phyloP scores from a whole-genome alignment of 2,888 invertebrate species.

The Ectemnius continuus region DNA sequence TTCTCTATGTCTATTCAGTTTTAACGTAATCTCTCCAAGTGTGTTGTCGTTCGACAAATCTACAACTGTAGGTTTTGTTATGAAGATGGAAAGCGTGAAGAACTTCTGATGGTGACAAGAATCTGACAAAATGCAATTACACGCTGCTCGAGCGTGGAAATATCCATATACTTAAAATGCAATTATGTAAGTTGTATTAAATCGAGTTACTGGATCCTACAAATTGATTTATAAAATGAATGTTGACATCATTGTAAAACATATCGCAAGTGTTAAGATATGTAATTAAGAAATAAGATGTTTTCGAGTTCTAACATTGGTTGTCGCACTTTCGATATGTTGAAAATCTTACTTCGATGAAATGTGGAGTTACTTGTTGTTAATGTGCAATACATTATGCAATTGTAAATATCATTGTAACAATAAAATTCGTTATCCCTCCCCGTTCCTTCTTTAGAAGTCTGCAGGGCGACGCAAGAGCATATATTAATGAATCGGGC shows the following conservation, averaged over 20 bases:
- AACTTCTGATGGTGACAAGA: constrained; percentile 31
- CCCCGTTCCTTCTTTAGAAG: constrained; percentile 46
- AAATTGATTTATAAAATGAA: constrained; percentile 32
- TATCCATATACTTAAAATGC: constrained; percentile 35
- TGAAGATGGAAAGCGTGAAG: constrained; percentile 44
- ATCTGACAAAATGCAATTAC: constrained; percentile 39
- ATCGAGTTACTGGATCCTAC: neutral
- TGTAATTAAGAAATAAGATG: neutral
- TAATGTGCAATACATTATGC: neutral
- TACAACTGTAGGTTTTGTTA: constrained; percentile 35
- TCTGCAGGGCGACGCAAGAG: constrained; percentile 53
- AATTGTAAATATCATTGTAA: constrained; percentile 27
- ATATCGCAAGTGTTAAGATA: constrained; percentile 39
- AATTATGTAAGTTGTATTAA: constrained; percentile 51
- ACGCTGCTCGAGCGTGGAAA: neutral
- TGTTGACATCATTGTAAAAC: constrained; percentile 51
- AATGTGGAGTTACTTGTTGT: neutral
- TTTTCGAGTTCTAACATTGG: neutral
- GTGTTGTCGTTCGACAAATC: constrained; percentile 44
- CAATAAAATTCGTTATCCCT: constrained; percentile 54
- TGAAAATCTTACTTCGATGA: neutral
- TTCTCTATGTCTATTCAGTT: constrained; percentile 34
- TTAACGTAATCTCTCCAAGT: constrained; percentile 31
- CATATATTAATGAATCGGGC: constrained; percentile 48
- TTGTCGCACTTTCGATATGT: neutral